Base-by-base conservation (phyloP, 2,113 vertebrate genomes). In the Pituophis catenifer region DNA sequence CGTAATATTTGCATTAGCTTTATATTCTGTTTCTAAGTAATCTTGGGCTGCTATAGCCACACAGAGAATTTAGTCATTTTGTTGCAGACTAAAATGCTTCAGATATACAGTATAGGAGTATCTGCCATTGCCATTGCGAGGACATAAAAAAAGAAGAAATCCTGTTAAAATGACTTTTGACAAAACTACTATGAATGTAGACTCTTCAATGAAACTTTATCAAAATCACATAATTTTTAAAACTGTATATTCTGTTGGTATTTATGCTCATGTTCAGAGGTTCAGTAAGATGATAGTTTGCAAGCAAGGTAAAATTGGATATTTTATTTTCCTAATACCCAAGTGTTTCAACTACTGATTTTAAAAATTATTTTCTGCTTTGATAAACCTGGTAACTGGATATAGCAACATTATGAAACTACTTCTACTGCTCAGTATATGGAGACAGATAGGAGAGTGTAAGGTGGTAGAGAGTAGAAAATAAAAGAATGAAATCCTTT, bases 391-490 rank as follows among this genome's bases (percentile, higher is more conserved):
- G 15, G 26, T 88, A 52, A n/a, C 8, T 38, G 62, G 13, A 9
- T 48, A 89, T 81, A 70, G 33, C 38, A 89, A 38, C 24, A 58
- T 50, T 81, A 29, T 58, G 65, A 89, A 89, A 50, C 53, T 58
- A 75, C 33, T 23, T 70, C 5, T 11, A 62, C 15, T 62, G 48
- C 33, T 81, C 75, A 21, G 75, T 81, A 19, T 58, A 13, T 29
- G 24, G 21, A 38, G 17, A 86, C 23, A 12, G 52, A 53, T n/a
- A 24, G 33, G 17, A 81, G 19, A 17, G 33, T 44, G 8, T 81
- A 33, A 54, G 53, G 15, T 15, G 15, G 21, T 13, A 50, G 55
- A 92, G 23, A 89, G 91, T 91, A 91, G 95, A 95, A 90, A 94
- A 91, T 0, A 92, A 90, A 81, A 81, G 33, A 81, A 81, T 3